A percentile compares a stretch with the other conserved stretches of the same genome.
These are phyloP conservation scores for Dendrophyllia cribrosa DNA, from an alignment of 64 coral and sea anemone genomes.

Conservation along the genomic window DNA sequence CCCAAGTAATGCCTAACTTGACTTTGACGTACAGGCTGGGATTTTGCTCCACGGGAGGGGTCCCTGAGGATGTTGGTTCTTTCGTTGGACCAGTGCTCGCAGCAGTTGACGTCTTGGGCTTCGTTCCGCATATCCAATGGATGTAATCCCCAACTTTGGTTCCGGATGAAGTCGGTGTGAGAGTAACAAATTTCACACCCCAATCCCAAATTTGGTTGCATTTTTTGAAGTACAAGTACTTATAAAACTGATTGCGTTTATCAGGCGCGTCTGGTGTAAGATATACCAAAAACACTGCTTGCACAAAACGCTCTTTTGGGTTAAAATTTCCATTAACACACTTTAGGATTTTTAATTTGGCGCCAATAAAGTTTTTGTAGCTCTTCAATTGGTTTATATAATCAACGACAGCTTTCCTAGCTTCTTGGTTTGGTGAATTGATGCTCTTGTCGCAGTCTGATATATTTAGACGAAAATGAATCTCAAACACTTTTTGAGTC, in stretches of 20 bases:
- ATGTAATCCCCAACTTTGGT: neutral
- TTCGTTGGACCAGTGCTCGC: neutral
- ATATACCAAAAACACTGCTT: slow-evolving; percentile 25
- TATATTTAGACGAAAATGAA: slow-evolving; percentile 6
- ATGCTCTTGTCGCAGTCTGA: neutral
- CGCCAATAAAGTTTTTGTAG: neutral
- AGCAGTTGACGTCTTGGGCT: neutral
- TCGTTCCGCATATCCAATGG: neutral
- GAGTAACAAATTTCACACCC: neutral
- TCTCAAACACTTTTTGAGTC: slow-evolving; percentile 8
- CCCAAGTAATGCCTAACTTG: slow-evolving; percentile 76
- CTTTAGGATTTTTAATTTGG: neutral
- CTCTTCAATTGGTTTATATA: neutral
- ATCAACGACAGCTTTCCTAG: neutral
- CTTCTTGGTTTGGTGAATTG: neutral
- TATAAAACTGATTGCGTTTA: neutral
- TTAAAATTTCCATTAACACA: neutral
- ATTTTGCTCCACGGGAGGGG: slow-evolving; percentile 11
- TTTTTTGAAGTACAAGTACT: neutral
- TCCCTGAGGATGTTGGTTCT: neutral
- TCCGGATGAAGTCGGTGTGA: slow-evolving; percentile 1
- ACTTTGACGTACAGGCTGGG: slow-evolving; percentile 48
- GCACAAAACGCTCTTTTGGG: neutral
- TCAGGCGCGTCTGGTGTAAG: neutral
- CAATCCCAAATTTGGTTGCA: neutral